Conservation (phyloP, 2,888 invertebrate genomes). For the Carpatolechia fugitivella region DNA sequence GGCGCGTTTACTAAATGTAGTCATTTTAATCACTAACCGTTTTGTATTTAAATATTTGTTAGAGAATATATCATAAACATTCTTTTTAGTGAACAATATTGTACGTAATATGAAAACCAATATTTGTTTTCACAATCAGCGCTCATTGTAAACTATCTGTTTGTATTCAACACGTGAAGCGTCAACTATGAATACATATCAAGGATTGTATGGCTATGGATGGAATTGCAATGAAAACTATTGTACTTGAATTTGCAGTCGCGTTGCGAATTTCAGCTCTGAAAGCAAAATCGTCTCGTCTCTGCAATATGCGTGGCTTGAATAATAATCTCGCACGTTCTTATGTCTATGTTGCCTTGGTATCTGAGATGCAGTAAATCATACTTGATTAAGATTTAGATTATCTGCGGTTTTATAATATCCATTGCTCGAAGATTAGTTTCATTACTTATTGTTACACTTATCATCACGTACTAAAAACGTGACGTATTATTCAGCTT, state of each 20-base stretch:
- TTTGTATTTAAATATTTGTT: too few species aligned
- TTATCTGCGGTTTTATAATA: not conserved
- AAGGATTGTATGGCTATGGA: not conserved
- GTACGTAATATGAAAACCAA: not conserved
- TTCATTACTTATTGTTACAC: not conserved
- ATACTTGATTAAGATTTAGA: not conserved
- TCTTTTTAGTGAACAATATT: too few species aligned
- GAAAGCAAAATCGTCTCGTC: conserved; percentile 4
- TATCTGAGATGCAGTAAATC: conserved; percentile 7
- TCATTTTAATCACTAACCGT: too few species aligned
- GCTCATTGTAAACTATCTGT: not conserved
- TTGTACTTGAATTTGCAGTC: conserved; percentile 2
- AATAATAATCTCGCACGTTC: not conserved
- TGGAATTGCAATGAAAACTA: conserved; percentile 3
- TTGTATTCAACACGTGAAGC: not conserved
- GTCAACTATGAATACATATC: not conserved
- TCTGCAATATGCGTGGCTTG: not conserved
- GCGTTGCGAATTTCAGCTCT: conserved; percentile 2
- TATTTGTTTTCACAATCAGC: not conserved
- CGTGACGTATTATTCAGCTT: not conserved
- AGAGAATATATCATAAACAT: too few species aligned
- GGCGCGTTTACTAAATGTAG: too few species aligned
- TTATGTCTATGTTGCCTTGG: conserved; percentile 5
- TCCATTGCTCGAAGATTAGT: too few species aligned
- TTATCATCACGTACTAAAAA: not conserved